These are phyloP conservation scores for Meghimatium bilineatum DNA, from an alignment of 2,888 invertebrate species.

Conservation along the genomic window DNA sequence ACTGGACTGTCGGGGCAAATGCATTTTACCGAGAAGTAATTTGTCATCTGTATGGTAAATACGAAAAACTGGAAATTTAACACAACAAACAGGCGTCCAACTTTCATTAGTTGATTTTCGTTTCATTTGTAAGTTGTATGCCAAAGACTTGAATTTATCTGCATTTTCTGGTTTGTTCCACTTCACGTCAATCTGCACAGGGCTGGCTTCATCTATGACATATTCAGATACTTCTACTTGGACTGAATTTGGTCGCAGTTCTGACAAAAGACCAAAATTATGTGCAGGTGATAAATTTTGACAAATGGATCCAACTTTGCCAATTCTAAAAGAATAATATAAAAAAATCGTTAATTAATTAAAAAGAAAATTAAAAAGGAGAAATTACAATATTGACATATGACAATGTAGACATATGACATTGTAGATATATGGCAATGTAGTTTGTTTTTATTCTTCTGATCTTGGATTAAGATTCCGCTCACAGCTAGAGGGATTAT, in stretches of 20 bases:
- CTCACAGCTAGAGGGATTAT: too few species aligned
- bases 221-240: background rate
- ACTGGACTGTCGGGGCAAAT: background rate
- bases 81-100: conserved; percentile 2
- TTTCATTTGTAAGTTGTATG: conserved; percentile 21
- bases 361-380: too few species aligned
- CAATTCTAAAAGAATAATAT: conserved; percentile 19
- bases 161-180: conserved; percentile 36
- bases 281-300: conserved; percentile 13
- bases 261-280: background rate
- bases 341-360: background rate
- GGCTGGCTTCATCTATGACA: conserved; percentile 16
- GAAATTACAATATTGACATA: too few species aligned
- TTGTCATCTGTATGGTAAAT: conserved; percentile 35
- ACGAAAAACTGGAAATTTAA: conserved; percentile 28
- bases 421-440: too few species aligned
- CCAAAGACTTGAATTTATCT: conserved; percentile 8
- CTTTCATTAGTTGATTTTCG: background rate
- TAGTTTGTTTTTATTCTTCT: too few species aligned
- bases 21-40: conserved; percentile 23
- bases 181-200: conserved; percentile 20
- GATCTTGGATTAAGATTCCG: too few species aligned
- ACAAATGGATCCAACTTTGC: conserved; percentile 25
- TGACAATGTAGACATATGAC: too few species aligned
- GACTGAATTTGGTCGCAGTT: conserved; percentile 1